Conservation (phyloP, 2,888 invertebrate genomes). For the Troides aeacus region DNA sequence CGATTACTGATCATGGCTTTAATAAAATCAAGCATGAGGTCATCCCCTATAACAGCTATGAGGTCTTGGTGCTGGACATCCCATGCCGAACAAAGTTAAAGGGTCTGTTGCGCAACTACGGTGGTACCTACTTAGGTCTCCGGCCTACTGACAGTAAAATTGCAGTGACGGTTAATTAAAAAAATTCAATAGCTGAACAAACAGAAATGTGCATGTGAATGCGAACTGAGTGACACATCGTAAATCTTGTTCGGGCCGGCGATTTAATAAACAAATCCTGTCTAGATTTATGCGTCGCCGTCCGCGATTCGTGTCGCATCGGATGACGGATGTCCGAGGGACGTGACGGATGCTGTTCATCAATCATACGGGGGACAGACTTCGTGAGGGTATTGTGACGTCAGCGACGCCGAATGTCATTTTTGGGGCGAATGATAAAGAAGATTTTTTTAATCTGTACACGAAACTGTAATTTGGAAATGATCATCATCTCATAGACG, state of each 20-base stretch:
- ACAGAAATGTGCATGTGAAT: neutral
- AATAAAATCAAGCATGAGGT: no score
- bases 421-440: neutral
- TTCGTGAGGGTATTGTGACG: neutral
- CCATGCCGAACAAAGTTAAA: no score
- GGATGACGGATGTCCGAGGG: conserved; percentile 26
- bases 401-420: conserved; percentile 2
- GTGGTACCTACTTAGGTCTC: no score
- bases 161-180: no score
- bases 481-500: no score
- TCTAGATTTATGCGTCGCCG: conserved; percentile 25
- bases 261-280: conserved; percentile 28
- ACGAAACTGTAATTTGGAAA: neutral
- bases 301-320: conserved; percentile 24
- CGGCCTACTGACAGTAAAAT: no score
- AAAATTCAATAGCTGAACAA: neutral
- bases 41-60: no score
- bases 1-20: no score
- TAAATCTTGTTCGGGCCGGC: conserved; percentile 21
- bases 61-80: no score
- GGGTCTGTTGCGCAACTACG: no score
- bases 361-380: conserved; percentile 24
- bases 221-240: conserved; percentile 5
- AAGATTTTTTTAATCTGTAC: neutral
- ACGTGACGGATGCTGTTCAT: conserved; percentile 27